Evolutionary conservation across 2,888 invertebrate genomes (phyloP), one percentile per base, ranked within the genome.

Genomic region (Phania funesta): DNA sequence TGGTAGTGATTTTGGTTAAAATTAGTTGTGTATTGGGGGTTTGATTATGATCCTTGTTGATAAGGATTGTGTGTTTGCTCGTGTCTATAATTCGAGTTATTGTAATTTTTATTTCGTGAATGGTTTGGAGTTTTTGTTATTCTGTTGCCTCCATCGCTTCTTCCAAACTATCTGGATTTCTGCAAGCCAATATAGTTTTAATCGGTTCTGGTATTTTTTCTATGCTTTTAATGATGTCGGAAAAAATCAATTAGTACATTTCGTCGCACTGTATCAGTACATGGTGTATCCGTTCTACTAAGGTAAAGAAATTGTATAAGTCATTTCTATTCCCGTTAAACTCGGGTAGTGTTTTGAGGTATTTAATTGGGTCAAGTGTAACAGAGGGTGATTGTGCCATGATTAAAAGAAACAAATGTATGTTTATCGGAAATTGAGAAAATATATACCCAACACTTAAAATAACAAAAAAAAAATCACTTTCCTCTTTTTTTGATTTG

Each of bases 11-110:
- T 50, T 22, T 50, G 24, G 24, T 26, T 75, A 20, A 48, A 35
- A 35, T 18, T 16, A 16, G n/a, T 52, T 26, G 86, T 86, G 1
- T 85, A 84, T 58, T 88, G 86, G 18, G 20, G 48, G n/a, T 46
- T 46, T 26, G 46, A 18, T 2, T 48, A 65, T 48, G 64, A 50
- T 48, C 4, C 18, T 62, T 44, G 29, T 46, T 29, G 62, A 20
- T 18, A 46, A 13, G 22, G 13, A 13, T 60, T 60, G 24, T 24
- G 38, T 60, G 38, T 60, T 38, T 62, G 29, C 26, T 46, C 18
- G 29, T 46, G 5, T 46, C 20, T 62, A 46, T 46, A 8, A 18
- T 46, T 44, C 26, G 18, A 13, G 13, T 16, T 46, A 62, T 62
- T 64, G 32, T 29, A 46, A 46, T 50, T 65, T 50, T 65, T 46